phyloP scores from a whole-genome alignment of 2,888 invertebrate genomes.

The Clivina fossor region DNA sequence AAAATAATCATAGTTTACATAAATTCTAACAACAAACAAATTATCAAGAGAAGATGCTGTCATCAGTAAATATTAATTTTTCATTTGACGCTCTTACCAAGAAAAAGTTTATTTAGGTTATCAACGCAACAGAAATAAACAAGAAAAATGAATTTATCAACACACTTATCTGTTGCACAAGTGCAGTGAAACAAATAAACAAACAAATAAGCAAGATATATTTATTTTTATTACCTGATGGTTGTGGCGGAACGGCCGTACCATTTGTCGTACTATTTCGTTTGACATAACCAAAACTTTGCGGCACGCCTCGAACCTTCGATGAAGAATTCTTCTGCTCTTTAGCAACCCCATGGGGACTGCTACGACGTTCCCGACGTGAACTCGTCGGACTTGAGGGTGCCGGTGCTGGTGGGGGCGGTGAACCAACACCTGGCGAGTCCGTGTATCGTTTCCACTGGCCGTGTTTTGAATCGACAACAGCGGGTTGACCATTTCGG shows the following conservation, averaged over 20 bases:
- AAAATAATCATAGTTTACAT: too few species aligned
- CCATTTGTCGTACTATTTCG: conserved; percentile 61
- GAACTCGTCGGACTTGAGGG: conserved; percentile 54
- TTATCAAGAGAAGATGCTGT: too few species aligned
- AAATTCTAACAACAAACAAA: too few species aligned
- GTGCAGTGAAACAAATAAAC: background rate
- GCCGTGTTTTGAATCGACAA: conserved; percentile 41
- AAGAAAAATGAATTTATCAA: too few species aligned
- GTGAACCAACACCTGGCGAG: conserved; percentile 65
- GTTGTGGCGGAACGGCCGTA: conserved; percentile 12
- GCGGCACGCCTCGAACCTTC: conserved; percentile 73
- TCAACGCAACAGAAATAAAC: too few species aligned
- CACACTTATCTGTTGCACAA: too few species aligned
- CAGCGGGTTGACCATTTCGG: conserved; percentile 43
- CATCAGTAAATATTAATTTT: too few species aligned
- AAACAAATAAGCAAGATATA: conserved; percentile 1
- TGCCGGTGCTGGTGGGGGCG: conserved; percentile 59
- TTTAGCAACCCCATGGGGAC: conserved; percentile 47
- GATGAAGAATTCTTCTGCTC: conserved; percentile 47
- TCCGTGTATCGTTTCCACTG: conserved; percentile 69
- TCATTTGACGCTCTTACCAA: too few species aligned
- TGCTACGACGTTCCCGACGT: conserved; percentile 49
- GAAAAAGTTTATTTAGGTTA: background rate
- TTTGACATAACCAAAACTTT: conserved; percentile 84
- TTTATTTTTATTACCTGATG: conserved; percentile 18